Evolutionary conservation across 2,797 vertebrate species (phyloP), one percentile per base, ranked within the genome.

Genomic region (Clarias laeviceps): DNA sequence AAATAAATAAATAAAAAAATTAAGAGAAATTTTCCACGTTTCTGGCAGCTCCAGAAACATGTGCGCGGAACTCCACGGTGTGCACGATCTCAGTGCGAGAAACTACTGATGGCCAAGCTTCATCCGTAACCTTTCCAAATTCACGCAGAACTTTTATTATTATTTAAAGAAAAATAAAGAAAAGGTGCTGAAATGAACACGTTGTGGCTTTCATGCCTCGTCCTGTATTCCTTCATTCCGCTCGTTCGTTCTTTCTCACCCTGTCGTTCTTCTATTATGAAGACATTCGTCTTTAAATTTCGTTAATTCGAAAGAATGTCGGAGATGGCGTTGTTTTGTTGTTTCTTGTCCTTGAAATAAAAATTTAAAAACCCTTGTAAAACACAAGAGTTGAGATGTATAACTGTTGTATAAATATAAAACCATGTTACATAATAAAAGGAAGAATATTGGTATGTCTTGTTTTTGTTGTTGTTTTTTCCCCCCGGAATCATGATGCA

Each of bases 41-140:
- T 61, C 66, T 40, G 84, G 89, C 90, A 91, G 90, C 88, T 90
- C 83, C 87, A 84, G 76, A 85, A 82, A 74, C 82, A 57, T 5
- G 32, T 68, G 66, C 66, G 6, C 68, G 20, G 34, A 6, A 50
- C 50, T 86, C 82, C 79, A 85, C 74, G 73, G 62, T 82, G 78
- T 80, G 83, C 84, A 77, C 82, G 89, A 82, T 73, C 65, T 86
- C 87, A 79, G 82, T 89, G 90, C 80, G 84, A 61, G 70, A 50
- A 74, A 90, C 89, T 91, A 91, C 90, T 92, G 90, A 89, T 76
- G 77, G 79, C 80, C 34, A 37, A 32, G 1, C 20, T 86, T 81
- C 18, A 79, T 84, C 84, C 82, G 50, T 83, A 57, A 70, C 74
- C 50, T 56, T 54, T 82, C 2, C 72, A 70, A 84, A 88, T 74